phyloP scores from a whole-genome alignment of 2,797 vertebrate genomes.

The Diplodus puntazzo region DNA sequence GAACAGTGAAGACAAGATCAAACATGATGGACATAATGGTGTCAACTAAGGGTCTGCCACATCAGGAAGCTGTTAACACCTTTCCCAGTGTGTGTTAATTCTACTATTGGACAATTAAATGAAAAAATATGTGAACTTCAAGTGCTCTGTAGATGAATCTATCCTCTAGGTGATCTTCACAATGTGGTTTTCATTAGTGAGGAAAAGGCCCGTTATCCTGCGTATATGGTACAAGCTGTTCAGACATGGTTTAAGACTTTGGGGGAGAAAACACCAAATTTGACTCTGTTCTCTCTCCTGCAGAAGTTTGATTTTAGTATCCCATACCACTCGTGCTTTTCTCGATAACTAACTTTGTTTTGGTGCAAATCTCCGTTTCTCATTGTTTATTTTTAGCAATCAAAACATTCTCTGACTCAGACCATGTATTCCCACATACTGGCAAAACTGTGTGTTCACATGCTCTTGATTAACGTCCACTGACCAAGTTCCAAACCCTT shows the following conservation, averaged over 20 bases:
- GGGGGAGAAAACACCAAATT: conserved; percentile 35
- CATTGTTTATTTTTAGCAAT: conserved; percentile 71
- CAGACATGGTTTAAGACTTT: conserved; percentile 36
- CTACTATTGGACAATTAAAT: conserved; percentile 10
- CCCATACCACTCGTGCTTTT: conserved; percentile 59
- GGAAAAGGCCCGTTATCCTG: conserved; percentile 6
- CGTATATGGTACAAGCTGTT: conserved; percentile 19
- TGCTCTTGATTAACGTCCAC: conserved; percentile 44
- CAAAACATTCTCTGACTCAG: conserved; percentile 67
- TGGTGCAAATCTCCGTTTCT: conserved; percentile 56
- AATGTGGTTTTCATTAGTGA: conserved; percentile 11
- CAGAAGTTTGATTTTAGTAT: conserved; percentile 37
- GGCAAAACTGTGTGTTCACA: conserved; percentile 52
- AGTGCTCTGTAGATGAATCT: conserved; percentile 7
- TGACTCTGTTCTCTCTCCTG: conserved; percentile 33
- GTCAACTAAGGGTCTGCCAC: conserved; percentile 40
- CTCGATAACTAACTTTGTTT: conserved; percentile 39
- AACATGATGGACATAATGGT: conserved; percentile 62
- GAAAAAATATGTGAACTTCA: conserved; percentile 11
- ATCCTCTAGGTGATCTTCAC: conserved; percentile 1
- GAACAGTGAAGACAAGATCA: conserved; percentile 62
- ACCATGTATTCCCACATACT: conserved; percentile 67
- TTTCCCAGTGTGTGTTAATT: conserved; percentile 15
- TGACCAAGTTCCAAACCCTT: conserved; percentile 18
- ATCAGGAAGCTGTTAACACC: conserved; percentile 42